Conservation (phyloP, 2,113 vertebrate species). For the Bufo gargarizans region DNA sequence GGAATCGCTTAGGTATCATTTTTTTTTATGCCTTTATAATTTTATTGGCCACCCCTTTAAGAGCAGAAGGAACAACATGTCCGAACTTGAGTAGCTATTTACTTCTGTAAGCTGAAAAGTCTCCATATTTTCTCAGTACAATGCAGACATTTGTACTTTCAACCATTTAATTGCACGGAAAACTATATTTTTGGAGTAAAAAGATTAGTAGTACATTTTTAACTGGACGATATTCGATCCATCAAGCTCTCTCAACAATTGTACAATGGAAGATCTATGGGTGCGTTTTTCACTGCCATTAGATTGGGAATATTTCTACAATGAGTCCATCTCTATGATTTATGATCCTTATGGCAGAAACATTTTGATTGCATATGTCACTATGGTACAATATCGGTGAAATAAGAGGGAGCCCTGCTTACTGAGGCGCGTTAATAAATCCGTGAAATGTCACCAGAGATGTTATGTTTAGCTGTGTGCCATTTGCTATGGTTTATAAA, state of each 20-base stretch:
- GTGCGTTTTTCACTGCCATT: neutral
- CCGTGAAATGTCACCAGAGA: conserved; percentile 2
- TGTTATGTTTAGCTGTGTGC: conserved; percentile 11
- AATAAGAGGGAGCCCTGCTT: neutral
- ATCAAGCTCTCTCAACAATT: neutral
- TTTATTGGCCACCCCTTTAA: too few relatives aligned
- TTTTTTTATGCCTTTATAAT: too few relatives aligned
- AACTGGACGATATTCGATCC: neutral
- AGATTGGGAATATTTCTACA: conserved; percentile 11
- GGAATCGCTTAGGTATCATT: too few relatives aligned
- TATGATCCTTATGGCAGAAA: conserved; percentile 3
- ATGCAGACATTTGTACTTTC: neutral
- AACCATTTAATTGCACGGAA: neutral
- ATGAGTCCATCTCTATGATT: neutral
- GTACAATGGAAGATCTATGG: neutral
- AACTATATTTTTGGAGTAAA: neutral
- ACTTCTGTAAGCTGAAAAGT: neutral
- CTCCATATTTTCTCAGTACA: neutral
- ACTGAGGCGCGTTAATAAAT: conserved; percentile 2
- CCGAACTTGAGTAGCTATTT: neutral
- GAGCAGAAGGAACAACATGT: too few relatives aligned
- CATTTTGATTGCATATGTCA: conserved; percentile 53
- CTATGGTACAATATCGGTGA: conserved; percentile 4
- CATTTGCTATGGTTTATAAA: conserved; percentile 21
- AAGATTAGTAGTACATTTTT: neutral